A percentile compares a stretch with the other conserved stretches of the same genome.
phyloP scores from a whole-genome alignment of 53 echinoderm and acorn worm genomes.

The Echinarachnius parma region DNA sequence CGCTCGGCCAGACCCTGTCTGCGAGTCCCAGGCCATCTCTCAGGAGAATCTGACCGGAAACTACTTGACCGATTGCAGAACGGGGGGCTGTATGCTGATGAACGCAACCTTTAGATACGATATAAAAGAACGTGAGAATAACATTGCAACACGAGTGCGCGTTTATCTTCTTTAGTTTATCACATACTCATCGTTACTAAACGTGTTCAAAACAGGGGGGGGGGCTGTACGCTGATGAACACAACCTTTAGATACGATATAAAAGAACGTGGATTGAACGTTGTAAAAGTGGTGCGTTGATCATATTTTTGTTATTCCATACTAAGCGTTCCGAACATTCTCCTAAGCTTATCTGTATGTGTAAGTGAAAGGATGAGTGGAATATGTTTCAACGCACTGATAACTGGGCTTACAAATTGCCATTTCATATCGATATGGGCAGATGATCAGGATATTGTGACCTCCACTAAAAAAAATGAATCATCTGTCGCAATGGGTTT shows the following conservation, averaged over 20 bases:
- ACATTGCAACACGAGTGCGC: neutral
- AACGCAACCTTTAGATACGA: conserved; percentile 7
- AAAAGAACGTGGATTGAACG: neutral
- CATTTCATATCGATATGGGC: too few species aligned
- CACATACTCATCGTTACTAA: too few species aligned
- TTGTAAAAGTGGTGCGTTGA: neutral
- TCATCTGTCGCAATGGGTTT: too few species aligned
- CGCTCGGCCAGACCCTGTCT: neutral
- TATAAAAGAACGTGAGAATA: neutral
- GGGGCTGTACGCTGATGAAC: conserved; percentile 3
- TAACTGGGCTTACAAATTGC: too few species aligned
- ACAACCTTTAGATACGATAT: neutral
- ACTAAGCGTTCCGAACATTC: too few species aligned
- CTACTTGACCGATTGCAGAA: neutral
- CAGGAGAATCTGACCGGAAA: too few species aligned
- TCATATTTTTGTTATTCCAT: neutral
- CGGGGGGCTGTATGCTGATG: conserved; percentile 1
- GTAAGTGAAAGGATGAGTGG: too few species aligned
- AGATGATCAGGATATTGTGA: too few species aligned
- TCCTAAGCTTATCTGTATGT: too few species aligned
- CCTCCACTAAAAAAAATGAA: too few species aligned
- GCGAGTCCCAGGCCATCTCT: neutral
- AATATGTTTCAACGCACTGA: too few species aligned
- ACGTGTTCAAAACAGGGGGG: too few species aligned
- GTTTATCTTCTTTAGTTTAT: neutral